phyloP scores from a whole-genome alignment of 2,888 invertebrate genomes.

The Xestobium rufovillosum region DNA sequence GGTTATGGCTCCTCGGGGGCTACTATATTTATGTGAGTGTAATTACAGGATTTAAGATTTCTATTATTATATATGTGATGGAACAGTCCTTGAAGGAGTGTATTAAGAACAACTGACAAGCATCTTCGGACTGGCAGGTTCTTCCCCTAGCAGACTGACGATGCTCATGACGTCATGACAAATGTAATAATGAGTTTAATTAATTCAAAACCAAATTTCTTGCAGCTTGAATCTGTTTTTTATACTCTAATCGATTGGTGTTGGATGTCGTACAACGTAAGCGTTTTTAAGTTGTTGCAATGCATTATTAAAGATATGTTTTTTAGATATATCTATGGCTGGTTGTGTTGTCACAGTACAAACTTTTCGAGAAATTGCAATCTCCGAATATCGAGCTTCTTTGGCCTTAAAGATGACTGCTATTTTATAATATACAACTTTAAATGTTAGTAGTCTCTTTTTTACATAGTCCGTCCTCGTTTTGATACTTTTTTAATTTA shows the following conservation, averaged over 20 bases:
- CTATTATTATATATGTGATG: too few relatives aligned
- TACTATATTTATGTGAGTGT: constrained; percentile 84
- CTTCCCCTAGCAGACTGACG: too few relatives aligned
- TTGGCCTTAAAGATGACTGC: constrained; percentile 55
- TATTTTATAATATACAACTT: too few relatives aligned
- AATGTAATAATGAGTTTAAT: constrained; percentile 4
- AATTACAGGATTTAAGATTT: too few relatives aligned
- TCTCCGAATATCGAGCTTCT: constrained; percentile 81
- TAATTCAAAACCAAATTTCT: constrained; percentile 26
- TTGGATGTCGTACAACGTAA: constrained; percentile 84
- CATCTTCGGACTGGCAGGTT: too few relatives aligned
- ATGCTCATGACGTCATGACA: constrained; percentile 4
- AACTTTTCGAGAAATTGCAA: constrained; percentile 70
- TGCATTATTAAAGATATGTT: constrained; percentile 10
- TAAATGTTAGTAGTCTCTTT: too few relatives aligned
- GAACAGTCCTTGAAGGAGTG: constrained; percentile 5
- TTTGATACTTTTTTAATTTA: too few relatives aligned
- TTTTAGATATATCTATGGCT: constrained; percentile 81
- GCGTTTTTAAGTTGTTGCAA: constrained; percentile 32
- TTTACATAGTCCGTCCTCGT: too few relatives aligned
- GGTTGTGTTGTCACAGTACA: constrained; percentile 78
- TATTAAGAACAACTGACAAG: too few relatives aligned
- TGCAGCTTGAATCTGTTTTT: constrained; percentile 71
- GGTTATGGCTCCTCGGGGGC: constrained; percentile 78
- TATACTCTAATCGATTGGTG: constrained; percentile 68